Percentiles rank a stretch among this genome's conserved stretches.
Conservation (phyloP, 2,888 invertebrate genomes). For the Protonemura montana region DNA sequence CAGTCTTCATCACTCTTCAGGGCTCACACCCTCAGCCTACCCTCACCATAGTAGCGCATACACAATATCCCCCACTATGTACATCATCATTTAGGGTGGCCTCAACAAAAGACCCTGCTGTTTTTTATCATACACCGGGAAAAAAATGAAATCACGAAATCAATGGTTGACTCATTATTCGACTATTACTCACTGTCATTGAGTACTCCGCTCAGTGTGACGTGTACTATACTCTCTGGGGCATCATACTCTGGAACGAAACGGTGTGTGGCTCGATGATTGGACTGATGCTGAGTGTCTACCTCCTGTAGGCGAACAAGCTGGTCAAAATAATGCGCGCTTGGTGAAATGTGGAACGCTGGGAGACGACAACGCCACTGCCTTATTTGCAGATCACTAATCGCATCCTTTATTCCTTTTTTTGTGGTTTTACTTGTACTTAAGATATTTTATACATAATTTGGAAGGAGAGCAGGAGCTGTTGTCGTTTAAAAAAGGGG, state of each 20-base stretch:
- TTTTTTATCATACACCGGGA: constrained; percentile 23
- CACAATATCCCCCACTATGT: constrained; percentile 26
- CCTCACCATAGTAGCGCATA: not conserved
- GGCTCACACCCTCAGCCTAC: not conserved
- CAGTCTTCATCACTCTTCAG: constrained; percentile 1
- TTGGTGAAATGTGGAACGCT: not conserved
- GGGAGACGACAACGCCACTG: not conserved
- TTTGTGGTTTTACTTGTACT: too few species aligned
- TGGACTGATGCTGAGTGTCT: not conserved
- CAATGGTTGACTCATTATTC: constrained; percentile 45
- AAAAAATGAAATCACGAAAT: constrained; percentile 37
- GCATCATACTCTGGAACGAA: not conserved
- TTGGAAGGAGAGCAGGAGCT: too few species aligned
- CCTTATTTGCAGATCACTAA: not conserved
- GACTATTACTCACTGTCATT: constrained; percentile 41
- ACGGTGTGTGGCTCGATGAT: not conserved
- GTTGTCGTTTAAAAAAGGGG: too few species aligned
- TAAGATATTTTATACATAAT: too few species aligned
- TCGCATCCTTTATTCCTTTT: too few species aligned
- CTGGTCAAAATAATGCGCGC: not conserved
- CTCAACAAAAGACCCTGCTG: constrained; percentile 32
- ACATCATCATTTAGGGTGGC: constrained; percentile 35
- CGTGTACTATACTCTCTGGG: not conserved
- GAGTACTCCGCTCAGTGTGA: not conserved
- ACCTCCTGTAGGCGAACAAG: not conserved